Conservation (phyloP, 2,113 vertebrate genomes). For the Megaceryle torquata region DNA sequence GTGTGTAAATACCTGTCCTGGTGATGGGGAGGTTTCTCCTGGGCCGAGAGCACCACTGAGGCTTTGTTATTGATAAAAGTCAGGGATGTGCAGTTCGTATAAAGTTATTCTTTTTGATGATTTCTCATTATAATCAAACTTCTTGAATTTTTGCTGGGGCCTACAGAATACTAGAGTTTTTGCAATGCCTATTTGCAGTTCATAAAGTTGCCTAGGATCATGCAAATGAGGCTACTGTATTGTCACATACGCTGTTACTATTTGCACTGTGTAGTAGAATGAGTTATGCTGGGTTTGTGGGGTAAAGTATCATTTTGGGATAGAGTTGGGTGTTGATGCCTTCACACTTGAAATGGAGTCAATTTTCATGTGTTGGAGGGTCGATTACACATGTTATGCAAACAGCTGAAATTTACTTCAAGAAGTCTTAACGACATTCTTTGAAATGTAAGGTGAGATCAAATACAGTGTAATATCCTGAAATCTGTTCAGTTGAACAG, state of each 20-base stretch:
- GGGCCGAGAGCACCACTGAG: neutral
- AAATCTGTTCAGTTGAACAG: neutral
- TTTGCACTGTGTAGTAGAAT: neutral
- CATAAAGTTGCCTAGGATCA: neutral
- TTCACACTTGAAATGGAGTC: neutral
- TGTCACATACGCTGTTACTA: neutral
- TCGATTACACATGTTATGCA: neutral
- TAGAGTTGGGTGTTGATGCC: neutral
- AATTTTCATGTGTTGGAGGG: neutral
- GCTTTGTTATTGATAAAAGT: neutral
- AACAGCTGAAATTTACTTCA: neutral
- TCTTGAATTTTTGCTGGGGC: neutral
- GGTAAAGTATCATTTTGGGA: neutral
- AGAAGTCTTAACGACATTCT: neutral
- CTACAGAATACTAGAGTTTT: neutral
- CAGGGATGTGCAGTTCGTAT: neutral
- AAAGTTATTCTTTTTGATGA: neutral
- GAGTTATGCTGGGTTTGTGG: neutral
- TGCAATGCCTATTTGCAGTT: neutral
- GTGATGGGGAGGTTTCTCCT: neutral
- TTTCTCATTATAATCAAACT: neutral
- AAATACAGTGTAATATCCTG: neutral
- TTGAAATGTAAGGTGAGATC: neutral
- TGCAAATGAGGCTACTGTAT: neutral
- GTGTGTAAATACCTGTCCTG: fast-evolving